phyloP scores from a whole-genome alignment of 1,140 invertebrate genomes.

The Cataglyphis hispanica region DNA sequence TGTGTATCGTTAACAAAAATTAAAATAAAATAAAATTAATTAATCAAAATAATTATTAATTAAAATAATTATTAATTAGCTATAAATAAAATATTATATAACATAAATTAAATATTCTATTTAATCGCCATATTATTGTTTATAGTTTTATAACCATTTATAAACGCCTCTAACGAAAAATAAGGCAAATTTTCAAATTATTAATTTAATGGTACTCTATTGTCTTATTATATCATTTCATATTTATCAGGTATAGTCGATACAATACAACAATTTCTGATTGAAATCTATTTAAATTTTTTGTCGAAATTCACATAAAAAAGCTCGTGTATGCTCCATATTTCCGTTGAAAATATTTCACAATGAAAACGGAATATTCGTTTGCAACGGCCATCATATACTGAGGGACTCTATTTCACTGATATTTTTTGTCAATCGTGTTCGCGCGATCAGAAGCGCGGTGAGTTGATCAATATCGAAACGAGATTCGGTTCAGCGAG shows the following conservation, averaged over 20 bases:
- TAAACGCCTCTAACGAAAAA: background rate
- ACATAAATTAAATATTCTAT: too few species aligned
- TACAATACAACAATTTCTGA: background rate
- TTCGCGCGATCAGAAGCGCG: background rate
- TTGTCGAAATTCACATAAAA: background rate
- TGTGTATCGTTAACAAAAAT: too few species aligned
- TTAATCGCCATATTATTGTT: background rate
- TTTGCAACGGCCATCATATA: slow-evolving; percentile 43
- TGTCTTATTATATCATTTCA: background rate
- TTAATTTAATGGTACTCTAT: background rate
- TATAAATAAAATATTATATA: background rate
- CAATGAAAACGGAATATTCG: slow-evolving; percentile 46
- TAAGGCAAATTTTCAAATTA: background rate
- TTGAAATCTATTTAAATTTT: slow-evolving; percentile 17
- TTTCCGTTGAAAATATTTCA: slow-evolving; percentile 39
- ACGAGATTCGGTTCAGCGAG: background rate
- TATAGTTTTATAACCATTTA: background rate
- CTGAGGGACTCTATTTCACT: slow-evolving; percentile 18
- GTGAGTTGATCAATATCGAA: slow-evolving; percentile 30
- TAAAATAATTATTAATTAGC: background rate
- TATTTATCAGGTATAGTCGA: slow-evolving; percentile 1
- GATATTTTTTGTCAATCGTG: slow-evolving; percentile 44
- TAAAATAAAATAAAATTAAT: background rate
- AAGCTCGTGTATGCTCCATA: background rate
- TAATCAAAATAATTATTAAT: background rate